phyloP scores from a whole-genome alignment of 1,140 invertebrate species.

The Aphidius ervi region DNA sequence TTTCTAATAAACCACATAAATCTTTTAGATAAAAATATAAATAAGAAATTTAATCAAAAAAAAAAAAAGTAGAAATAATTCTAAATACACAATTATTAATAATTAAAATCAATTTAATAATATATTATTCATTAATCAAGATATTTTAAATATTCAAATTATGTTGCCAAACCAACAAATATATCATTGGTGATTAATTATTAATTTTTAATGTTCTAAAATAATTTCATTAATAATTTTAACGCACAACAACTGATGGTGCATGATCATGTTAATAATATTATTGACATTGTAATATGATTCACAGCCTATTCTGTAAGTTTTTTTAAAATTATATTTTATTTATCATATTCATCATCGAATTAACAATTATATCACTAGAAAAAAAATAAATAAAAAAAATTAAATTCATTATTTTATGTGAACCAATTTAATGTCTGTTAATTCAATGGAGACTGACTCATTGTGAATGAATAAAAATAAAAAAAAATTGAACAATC shows the following conservation, averaged over 20 bases:
- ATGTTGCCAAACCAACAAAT: constrained; percentile 6
- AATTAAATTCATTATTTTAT: constrained; percentile 21
- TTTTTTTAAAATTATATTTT: constrained; percentile 26
- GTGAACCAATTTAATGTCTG: constrained; percentile 25
- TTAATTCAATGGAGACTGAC: constrained; percentile 23
- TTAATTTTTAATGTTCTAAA: constrained; percentile 22
- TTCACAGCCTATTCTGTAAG: constrained; percentile 50
- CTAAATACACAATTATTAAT: not conserved
- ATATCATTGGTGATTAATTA: not conserved
- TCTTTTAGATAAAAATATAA: constrained; percentile 38
- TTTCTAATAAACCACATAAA: constrained; percentile 42
- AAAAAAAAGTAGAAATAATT: constrained; percentile 15
- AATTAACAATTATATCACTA: constrained; percentile 3
- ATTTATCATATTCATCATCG: constrained; percentile 8
- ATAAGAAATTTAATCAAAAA: constrained; percentile 17
- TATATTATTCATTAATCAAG: too few species aligned
- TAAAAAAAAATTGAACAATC: not conserved
- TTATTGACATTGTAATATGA: constrained; percentile 28
- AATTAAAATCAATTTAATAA: too few species aligned
- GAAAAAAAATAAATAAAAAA: constrained; percentile 5
- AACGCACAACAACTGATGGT: constrained; percentile 23
- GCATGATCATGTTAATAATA: constrained; percentile 29
- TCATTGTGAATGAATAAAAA: constrained; percentile 32
- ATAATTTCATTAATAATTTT: constrained; percentile 15
- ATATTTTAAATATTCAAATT: not conserved